A percentile compares a stretch with the other conserved stretches of the same genome.
These are phyloP conservation scores for Tetramorium parvispinum DNA, from an alignment of 1,140 invertebrate genomes.

Conservation along the genomic window DNA sequence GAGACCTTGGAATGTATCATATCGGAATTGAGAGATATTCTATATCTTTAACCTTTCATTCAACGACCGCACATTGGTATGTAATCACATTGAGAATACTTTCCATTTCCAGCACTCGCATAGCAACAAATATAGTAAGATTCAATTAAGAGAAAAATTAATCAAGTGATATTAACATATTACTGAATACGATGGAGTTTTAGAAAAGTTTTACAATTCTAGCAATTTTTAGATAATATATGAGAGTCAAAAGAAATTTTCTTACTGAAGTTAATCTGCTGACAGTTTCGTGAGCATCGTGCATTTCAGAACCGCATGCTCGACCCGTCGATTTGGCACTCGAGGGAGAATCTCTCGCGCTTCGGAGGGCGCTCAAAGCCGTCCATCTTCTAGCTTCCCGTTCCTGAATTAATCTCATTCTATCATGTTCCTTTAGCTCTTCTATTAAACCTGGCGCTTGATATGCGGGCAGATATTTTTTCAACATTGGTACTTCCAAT, in stretches of 20 bases:
- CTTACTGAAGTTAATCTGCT: constrained; percentile 5
- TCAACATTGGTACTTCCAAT: constrained; percentile 56
- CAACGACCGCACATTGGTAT: neutral
- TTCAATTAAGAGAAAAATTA: neutral
- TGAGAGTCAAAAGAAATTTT: neutral
- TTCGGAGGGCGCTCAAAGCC: neutral
- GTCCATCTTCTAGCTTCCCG: constrained; percentile 53
- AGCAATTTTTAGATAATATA: neutral
- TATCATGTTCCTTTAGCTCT: constrained; percentile 72
- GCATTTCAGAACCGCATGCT: neutral
- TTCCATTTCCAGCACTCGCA: neutral
- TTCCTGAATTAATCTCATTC: constrained; percentile 70
- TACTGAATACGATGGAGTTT: neutral
- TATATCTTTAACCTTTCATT: constrained; percentile 22
- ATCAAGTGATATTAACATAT: neutral
- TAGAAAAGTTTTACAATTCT: neutral
- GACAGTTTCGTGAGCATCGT: constrained; percentile 3
- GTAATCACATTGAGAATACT: neutral
- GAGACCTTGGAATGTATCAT: constrained; percentile 37
- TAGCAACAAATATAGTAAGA: neutral
- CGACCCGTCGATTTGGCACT: neutral
- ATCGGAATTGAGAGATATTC: neutral
- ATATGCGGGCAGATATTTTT: constrained; percentile 70
- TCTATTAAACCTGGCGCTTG: constrained; percentile 70
- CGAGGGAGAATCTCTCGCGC: neutral